Conservation (phyloP, 1,140 invertebrate genomes). For the Bombus haemorrhoidalis region DNA sequence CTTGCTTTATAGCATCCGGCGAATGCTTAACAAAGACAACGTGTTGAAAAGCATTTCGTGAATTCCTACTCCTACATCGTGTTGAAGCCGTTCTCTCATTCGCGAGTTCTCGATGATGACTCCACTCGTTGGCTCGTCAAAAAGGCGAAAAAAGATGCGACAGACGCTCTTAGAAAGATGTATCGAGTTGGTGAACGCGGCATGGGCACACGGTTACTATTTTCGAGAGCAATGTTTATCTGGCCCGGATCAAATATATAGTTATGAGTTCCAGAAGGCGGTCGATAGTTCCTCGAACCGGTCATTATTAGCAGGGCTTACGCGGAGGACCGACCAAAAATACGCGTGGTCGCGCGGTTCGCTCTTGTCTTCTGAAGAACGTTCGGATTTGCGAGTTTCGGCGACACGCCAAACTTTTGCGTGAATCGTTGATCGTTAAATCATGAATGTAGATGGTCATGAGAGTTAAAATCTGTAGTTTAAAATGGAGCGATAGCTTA, state of each 20-base stretch:
- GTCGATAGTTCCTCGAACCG: slow-evolving; percentile 78
- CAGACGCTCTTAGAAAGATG: slow-evolving; percentile 38
- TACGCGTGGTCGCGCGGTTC: slow-evolving; percentile 51
- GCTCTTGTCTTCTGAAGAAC: slow-evolving; percentile 45
- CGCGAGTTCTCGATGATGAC: not conserved
- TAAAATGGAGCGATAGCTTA: too few species aligned
- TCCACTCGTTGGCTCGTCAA: not conserved
- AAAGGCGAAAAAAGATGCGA: not conserved
- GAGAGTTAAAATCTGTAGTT: too few species aligned
- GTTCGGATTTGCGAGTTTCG: slow-evolving; percentile 15
- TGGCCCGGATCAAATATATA: slow-evolving; percentile 79
- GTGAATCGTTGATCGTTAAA: not conserved
- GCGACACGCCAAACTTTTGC: not conserved
- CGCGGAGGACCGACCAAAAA: slow-evolving; percentile 63
- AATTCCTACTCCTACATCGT: not conserved
- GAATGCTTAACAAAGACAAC: too few species aligned
- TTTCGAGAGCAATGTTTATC: slow-evolving; percentile 80
- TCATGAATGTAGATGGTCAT: too few species aligned
- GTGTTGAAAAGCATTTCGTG: not conserved
- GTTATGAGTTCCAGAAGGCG: slow-evolving; percentile 81
- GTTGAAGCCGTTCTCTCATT: too few species aligned
- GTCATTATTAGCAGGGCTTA: slow-evolving; percentile 72
- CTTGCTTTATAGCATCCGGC: too few species aligned
- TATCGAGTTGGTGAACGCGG: slow-evolving; percentile 28
- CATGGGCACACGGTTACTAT: slow-evolving; percentile 68